These are phyloP conservation scores for Oasisia sp. DNA, from an alignment of 2,888 invertebrate genomes.

Conservation along the genomic window DNA sequence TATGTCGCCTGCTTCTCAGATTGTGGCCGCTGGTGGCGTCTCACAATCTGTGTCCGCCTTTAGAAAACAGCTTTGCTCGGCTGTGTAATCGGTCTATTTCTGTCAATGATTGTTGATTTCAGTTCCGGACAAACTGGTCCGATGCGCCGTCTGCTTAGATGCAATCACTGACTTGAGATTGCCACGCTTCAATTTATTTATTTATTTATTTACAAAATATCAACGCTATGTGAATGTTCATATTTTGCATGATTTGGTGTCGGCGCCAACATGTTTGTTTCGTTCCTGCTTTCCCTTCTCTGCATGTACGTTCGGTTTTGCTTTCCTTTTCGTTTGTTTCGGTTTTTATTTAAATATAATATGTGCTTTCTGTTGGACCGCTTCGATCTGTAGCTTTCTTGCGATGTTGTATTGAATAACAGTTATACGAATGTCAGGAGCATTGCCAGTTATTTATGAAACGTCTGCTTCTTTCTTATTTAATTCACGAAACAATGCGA, in stretches of 20 bases:
- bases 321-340: background rate
- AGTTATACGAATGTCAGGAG: background rate
- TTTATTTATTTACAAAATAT: no score
- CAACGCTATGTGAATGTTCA: background rate
- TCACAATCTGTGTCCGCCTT: background rate
- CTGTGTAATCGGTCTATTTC: background rate
- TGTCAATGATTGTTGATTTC: background rate
- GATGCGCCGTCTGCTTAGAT: background rate
- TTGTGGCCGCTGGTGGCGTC: background rate
- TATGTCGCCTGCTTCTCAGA: background rate
- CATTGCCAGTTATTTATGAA: background rate
- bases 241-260: background rate
- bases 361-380: background rate
- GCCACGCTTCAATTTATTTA: background rate
- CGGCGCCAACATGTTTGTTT: background rate
- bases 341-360: background rate
- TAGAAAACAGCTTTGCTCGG: background rate
- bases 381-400: background rate
- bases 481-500: background rate
- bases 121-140: background rate
- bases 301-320: background rate
- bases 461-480: background rate
- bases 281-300: background rate
- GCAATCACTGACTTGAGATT: slow-evolving; percentile 1
- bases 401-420: background rate